Base-by-base conservation (phyloP, 2,797 vertebrate species). In the Myripristis murdjan region DNA sequence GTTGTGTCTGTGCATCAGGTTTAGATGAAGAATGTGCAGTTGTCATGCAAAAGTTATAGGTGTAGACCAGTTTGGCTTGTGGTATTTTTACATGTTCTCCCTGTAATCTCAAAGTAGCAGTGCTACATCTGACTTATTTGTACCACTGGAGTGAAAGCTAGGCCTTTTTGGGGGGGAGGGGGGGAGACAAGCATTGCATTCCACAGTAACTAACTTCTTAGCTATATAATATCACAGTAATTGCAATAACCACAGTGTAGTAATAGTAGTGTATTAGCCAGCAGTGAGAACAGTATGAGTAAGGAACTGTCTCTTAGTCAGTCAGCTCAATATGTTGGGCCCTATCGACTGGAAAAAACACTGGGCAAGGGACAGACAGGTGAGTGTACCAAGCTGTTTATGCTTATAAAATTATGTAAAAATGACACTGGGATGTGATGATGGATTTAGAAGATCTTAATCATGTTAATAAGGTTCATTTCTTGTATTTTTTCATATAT, bases 311-410 rank as follows among this genome's bases (percentile, higher is more conserved):
- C 93, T 73, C 82, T 93, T 60, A 88, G 92, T 91, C 96, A 96
- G 91, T 93, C 95, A 87, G 95, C 96, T 94, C 97, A 98, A 77
- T 97, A 97, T 92, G 97, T 98, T 87, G 97, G 97, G 91, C 97
- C 97, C 75, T 98, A 96, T 89, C 94, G 96, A 80, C 95, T 98
- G 94, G 97, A 97, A 87, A 97, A 97, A 91, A 98, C 97, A 6
- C 94, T 98, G 86, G 97, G 97, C 74, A 97, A 98, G 91, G 97
- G 97, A 74, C 97, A 98, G 94, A 98, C 97, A 86, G 97, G 97
- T 97, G 92, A 94, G 89, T 70, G 22, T 15, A 26, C 4, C 6
- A 12, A 24, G 26, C 10, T 53, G 0, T 14, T 44, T 47, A 49
- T 26, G 1, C 31, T n/a, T 43, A 7, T n/a, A 24, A 23, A 60